These are phyloP conservation scores for Babyrousa celebensis DNA, from an alignment of 2,797 vertebrate species.

Conservation along the genomic window DNA sequence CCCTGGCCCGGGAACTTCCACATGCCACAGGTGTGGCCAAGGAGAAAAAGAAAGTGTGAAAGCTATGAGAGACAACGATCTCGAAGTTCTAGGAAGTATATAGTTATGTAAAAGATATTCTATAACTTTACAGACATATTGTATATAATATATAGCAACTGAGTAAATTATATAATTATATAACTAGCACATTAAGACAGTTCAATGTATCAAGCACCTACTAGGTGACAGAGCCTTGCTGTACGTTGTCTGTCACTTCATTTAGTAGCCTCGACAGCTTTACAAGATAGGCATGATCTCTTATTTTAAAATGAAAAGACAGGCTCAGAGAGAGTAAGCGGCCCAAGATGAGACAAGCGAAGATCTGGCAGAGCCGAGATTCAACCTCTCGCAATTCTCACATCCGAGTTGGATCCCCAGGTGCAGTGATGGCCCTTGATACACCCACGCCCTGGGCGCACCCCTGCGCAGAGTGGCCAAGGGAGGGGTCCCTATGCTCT, in stretches of 20 bases:
- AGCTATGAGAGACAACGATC: neutral
- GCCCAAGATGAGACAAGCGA: neutral
- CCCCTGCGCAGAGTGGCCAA: neutral
- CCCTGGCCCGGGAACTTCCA: no score
- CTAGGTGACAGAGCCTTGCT: neutral
- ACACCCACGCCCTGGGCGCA: neutral
- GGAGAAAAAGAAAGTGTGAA: neutral
- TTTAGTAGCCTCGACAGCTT: neutral
- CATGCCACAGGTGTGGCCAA: no score
- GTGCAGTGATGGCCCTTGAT: neutral
- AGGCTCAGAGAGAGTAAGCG: neutral
- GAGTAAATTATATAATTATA: neutral
- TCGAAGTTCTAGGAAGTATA: constrained; percentile 12
- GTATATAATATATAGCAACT: neutral
- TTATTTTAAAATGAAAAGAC: constrained; percentile 42
- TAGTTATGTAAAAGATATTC: neutral
- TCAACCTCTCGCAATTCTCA: neutral
- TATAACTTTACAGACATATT: neutral
- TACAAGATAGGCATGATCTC: neutral
- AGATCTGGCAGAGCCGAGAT: neutral
- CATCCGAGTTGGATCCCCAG: neutral
- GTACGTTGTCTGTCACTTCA: neutral
- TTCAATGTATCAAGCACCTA: constrained; percentile 1
- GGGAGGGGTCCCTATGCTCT: no score
- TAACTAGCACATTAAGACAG: neutral